A percentile compares a stretch with the other conserved stretches of the same genome.
These are phyloP conservation scores for Limonius californicus DNA, from an alignment of 1,140 invertebrate species.

Conservation along the genomic window DNA sequence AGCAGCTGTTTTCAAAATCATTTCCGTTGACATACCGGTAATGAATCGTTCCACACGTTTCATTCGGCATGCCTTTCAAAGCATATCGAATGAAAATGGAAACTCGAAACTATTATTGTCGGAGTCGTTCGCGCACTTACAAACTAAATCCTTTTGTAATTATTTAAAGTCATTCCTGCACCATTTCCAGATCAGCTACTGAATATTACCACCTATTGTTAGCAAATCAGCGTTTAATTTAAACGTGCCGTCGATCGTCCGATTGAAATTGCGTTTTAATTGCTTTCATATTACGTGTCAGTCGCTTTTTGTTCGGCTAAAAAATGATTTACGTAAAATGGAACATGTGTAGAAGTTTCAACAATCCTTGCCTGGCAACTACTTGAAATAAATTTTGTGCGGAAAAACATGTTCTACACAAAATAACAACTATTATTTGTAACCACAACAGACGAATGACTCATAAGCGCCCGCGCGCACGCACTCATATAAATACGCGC, in stretches of 20 bases:
- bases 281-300: slow-evolving; percentile 7
- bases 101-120: slow-evolving; percentile 23
- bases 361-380: no score
- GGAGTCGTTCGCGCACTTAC: slow-evolving; percentile 25
- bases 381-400: no score
- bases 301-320: background rate
- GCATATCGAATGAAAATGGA: slow-evolving; percentile 26
- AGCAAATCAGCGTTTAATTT: slow-evolving; percentile 31
- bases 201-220: slow-evolving; percentile 29
- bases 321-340: no score
- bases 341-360: no score
- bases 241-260: slow-evolving; percentile 25
- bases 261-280: slow-evolving; percentile 19
- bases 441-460: no score
- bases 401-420: no score
- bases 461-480: no score
- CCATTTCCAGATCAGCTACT: slow-evolving; percentile 30
- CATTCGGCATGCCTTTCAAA: slow-evolving; percentile 24
- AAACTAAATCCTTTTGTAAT: slow-evolving; percentile 29
- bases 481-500: no score
- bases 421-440: no score
- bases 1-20: background rate
- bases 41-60: slow-evolving; percentile 2
- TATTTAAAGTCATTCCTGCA: slow-evolving; percentile 25
- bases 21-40: slow-evolving; percentile 10